Evolutionary conservation across 2,888 invertebrate species (phyloP), one percentile per base, ranked within the genome.

Genomic region (Philereme transversata): DNA sequence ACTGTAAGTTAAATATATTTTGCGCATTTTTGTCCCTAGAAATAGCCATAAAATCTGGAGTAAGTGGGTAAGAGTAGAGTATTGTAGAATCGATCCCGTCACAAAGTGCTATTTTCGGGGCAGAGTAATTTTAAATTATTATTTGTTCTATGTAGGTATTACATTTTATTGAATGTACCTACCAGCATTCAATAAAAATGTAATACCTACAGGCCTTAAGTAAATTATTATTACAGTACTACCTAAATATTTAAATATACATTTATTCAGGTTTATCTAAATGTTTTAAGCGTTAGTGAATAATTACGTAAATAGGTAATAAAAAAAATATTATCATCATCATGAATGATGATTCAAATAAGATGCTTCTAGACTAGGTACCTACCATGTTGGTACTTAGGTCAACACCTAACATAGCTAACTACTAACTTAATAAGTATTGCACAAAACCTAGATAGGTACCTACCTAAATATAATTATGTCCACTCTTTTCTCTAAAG

Each of bases 1-100:
- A 91, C 92, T 88, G 93, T 93, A 83, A 84, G 69, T 56, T 50
- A 63, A 62, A 50, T 57, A 63, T 51, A 73, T 69, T 71, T 75
- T 54, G 40, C 60, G 36, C 22, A 8, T 4, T 40, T n/a, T 9
- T 5, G 40, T 48, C 10, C 43, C 48, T 64, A 63, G 55, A 58
- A 52, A 52, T 60, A 62, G 63, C 48, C 35, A 10, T 40, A 45
- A 47, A 53, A 59, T 47, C 34, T 35, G 35, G 35, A 47, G 55
- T 56, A 38, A 52, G 53, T 36, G 61, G 40, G 55, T 51, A 45
- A 48, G 50, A 10, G 54, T 54, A 54, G 49, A 55, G 46, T 36
- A 40, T 56, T 51, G 45, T 60, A 41, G 11, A 56, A 65, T 65
- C 55, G 65, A 68, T 65, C 36, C 35, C 0, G 22, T 45, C 11